These are phyloP conservation scores for Oreortyx pictus DNA, from an alignment of 2,797 vertebrate genomes.

Conservation along the genomic window DNA sequence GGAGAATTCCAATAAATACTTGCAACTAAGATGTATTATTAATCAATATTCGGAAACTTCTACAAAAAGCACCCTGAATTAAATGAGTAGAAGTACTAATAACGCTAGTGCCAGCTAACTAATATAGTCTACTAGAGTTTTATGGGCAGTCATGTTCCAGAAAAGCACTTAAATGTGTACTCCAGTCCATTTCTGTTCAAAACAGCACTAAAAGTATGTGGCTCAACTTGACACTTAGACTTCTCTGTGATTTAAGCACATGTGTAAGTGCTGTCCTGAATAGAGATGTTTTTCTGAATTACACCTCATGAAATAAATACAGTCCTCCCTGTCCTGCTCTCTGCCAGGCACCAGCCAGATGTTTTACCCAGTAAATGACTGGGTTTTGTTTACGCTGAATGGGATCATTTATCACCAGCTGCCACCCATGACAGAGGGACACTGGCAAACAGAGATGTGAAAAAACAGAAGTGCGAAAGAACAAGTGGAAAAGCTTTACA, in stretches of 20 bases:
- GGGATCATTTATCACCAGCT: slow-evolving; percentile 53
- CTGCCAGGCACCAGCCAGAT: slow-evolving; percentile 16
- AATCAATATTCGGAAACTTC: slow-evolving; percentile 60
- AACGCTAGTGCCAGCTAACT: slow-evolving; percentile 11
- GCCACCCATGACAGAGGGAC: background rate
- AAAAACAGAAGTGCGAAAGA: background rate
- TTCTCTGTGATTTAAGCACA: background rate
- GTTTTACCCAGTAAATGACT: slow-evolving; percentile 4
- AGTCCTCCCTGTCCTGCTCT: background rate
- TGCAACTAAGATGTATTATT: slow-evolving; percentile 67
- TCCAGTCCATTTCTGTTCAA: background rate
- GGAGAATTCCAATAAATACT: slow-evolving; percentile 64
- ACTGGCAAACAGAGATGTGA: background rate
- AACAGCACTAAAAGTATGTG: background rate
- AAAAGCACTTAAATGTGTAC: background rate
- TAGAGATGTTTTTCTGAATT: background rate
- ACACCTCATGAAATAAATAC: slow-evolving; percentile 25
- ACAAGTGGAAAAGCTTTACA: background rate
- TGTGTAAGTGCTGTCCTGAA: slow-evolving; percentile 18
- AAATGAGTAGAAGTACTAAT: slow-evolving; percentile 54
- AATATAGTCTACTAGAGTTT: background rate
- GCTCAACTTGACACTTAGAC: background rate
- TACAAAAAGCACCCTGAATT: slow-evolving; percentile 46
- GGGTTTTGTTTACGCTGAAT: slow-evolving; percentile 42
- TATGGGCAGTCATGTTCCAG: slow-evolving; percentile 26